These are phyloP conservation scores for Periophthalmus modestus DNA, from an alignment of 2,113 vertebrate species.

Conservation along the genomic window DNA sequence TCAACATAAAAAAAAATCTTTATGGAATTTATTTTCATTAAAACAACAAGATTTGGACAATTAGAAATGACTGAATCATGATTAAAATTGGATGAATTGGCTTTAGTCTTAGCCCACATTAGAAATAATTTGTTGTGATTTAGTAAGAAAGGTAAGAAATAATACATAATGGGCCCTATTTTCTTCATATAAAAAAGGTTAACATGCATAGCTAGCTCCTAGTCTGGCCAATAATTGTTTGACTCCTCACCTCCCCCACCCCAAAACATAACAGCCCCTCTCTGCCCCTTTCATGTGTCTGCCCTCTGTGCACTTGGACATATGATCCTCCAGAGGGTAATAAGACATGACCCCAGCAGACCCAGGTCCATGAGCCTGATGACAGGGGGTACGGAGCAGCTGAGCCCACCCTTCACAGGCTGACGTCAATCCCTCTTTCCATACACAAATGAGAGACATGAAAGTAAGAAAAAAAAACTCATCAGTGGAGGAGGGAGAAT, in stretches of 20 bases:
- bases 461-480: not conserved
- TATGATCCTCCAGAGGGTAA: slow-evolving; percentile 25
- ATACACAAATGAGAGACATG: not conserved
- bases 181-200: too few species aligned
- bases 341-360: slow-evolving; percentile 37
- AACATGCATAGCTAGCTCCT: too few species aligned
- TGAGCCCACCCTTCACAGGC: slow-evolving; percentile 18
- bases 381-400: slow-evolving; percentile 36
- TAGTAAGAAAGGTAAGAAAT: too few species aligned
- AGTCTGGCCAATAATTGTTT: too few species aligned
- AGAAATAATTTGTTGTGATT: too few species aligned
- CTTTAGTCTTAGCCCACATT: too few species aligned
- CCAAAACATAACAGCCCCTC: not conserved
- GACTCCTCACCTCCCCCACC: not conserved
- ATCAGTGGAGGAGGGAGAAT: not conserved
- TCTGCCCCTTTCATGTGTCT: slow-evolving; percentile 11
- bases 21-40: too few species aligned
- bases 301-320: slow-evolving; percentile 4
- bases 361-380: slow-evolving; percentile 32
- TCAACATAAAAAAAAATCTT: too few species aligned
- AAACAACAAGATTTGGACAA: too few species aligned
- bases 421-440: not conserved
- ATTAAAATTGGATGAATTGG: too few species aligned
- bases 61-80: too few species aligned
- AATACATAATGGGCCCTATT: too few species aligned